Conservation (phyloP, 2,797 vertebrate species). For the Antennarius maculatus region DNA sequence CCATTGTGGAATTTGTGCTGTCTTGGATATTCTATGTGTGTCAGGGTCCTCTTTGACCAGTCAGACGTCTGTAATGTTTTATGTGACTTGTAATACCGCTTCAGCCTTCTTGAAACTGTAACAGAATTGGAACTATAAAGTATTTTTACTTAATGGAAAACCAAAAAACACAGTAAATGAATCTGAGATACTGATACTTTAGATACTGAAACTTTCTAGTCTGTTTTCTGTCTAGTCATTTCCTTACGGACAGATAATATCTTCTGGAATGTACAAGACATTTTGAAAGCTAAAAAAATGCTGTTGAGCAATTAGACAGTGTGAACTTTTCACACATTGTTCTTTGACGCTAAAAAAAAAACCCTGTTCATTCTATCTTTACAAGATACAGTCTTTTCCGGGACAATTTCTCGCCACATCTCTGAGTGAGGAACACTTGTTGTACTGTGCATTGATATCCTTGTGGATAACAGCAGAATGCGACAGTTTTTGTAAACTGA, state of each 20-base stretch:
- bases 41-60: no score
- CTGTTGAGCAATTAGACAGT: constrained; percentile 28
- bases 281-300: constrained; percentile 32
- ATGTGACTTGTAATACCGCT: no score
- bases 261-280: constrained; percentile 19
- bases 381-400: constrained; percentile 6
- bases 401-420: constrained; percentile 8
- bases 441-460: constrained; percentile 60
- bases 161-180: no score
- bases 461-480: constrained; percentile 69
- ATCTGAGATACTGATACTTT: no score
- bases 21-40: no score
- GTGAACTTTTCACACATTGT: constrained; percentile 17
- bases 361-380: constrained; percentile 1
- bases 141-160: no score
- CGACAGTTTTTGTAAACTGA: constrained; percentile 82
- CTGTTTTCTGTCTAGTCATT: no score
- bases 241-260: neutral
- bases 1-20: no score
- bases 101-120: no score
- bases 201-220: no score
- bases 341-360: constrained; percentile 12
- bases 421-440: constrained; percentile 35
- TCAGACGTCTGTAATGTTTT: no score
- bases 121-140: no score